phyloP scores from a whole-genome alignment of 2,888 invertebrate genomes.

The Acronicta leporina region DNA sequence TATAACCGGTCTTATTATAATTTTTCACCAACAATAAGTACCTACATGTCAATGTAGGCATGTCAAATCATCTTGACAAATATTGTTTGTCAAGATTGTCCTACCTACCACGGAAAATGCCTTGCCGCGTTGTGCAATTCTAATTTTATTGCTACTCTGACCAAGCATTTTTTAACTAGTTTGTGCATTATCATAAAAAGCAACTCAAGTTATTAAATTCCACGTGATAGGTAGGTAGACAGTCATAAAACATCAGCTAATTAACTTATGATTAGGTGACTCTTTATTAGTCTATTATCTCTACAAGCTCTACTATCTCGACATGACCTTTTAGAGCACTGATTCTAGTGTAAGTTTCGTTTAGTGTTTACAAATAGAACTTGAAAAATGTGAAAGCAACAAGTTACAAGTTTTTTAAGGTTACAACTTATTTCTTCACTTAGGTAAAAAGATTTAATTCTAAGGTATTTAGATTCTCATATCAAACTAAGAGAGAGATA shows the following conservation, averaged over 20 bases:
- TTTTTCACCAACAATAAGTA: constrained; percentile 62
- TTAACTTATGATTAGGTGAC: constrained; percentile 26
- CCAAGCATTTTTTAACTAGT: constrained; percentile 22
- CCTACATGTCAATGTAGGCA: constrained; percentile 72
- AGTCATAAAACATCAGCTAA: constrained; percentile 25
- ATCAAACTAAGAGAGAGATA: too few species aligned
- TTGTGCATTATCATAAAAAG: constrained; percentile 16
- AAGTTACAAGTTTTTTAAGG: neutral
- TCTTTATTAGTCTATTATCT: constrained; percentile 26
- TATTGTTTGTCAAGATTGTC: too few species aligned
- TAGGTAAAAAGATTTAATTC: too few species aligned
- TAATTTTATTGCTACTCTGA: constrained; percentile 29
- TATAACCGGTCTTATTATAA: constrained; percentile 60
- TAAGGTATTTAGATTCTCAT: too few species aligned
- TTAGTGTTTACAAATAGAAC: constrained; percentile 19
- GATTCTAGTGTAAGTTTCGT: constrained; percentile 27
- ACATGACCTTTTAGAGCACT: constrained; percentile 38
- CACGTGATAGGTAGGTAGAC: constrained; percentile 23
- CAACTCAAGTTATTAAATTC: constrained; percentile 5
- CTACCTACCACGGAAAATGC: constrained; percentile 37
- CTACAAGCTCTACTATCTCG: constrained; percentile 32
- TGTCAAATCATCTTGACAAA: constrained; percentile 59
- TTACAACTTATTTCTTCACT: too few species aligned
- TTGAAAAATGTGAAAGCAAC: neutral
- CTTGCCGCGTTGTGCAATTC: constrained; percentile 30